Evolutionary conservation across 1,140 invertebrate genomes (phyloP).

Genomic region (Bombus huntii): DNA sequence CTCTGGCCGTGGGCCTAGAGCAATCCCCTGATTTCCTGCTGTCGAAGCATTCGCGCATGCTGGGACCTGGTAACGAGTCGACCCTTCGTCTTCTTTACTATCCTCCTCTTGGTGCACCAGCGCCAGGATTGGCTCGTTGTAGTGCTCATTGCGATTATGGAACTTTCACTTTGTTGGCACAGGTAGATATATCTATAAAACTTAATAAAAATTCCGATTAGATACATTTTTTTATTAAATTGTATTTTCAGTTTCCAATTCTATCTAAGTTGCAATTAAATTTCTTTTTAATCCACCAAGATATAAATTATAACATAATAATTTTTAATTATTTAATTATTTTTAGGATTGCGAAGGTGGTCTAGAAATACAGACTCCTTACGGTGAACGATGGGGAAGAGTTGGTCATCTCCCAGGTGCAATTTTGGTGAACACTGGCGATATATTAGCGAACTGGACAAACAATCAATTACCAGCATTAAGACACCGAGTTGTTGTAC

Average conservation of each 20-base stretch:
- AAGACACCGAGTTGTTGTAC: slow-evolving; percentile 89
- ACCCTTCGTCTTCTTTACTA: slow-evolving; percentile 88
- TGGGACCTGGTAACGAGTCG: slow-evolving; percentile 86
- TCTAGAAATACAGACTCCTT: slow-evolving; percentile 85
- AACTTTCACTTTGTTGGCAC: slow-evolving; percentile 88
- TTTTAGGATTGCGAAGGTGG: slow-evolving; percentile 85
- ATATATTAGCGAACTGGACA: slow-evolving; percentile 90
- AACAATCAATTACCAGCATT: slow-evolving; percentile 87
- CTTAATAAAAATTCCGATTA: background rate
- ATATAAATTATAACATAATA: background rate
- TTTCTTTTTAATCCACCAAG: background rate
- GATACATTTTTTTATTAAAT: background rate
- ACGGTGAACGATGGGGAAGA: slow-evolving; percentile 87
- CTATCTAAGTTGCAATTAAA: background rate
- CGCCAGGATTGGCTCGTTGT: slow-evolving; percentile 84
- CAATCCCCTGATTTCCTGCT: slow-evolving; percentile 82
- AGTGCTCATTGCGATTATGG: slow-evolving; percentile 89
- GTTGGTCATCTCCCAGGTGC: slow-evolving; percentile 91
- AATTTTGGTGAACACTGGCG: slow-evolving; percentile 90
- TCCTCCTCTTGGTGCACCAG: slow-evolving; percentile 83
- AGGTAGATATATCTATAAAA: slow-evolving; percentile 79
- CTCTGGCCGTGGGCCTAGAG: slow-evolving; percentile 85
- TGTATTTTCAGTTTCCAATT: background rate
- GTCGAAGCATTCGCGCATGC: slow-evolving; percentile 86
- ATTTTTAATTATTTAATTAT: background rate